These are phyloP conservation scores for Zelleria hepariella DNA, from an alignment of 2,888 invertebrate species.

Conservation along the genomic window DNA sequence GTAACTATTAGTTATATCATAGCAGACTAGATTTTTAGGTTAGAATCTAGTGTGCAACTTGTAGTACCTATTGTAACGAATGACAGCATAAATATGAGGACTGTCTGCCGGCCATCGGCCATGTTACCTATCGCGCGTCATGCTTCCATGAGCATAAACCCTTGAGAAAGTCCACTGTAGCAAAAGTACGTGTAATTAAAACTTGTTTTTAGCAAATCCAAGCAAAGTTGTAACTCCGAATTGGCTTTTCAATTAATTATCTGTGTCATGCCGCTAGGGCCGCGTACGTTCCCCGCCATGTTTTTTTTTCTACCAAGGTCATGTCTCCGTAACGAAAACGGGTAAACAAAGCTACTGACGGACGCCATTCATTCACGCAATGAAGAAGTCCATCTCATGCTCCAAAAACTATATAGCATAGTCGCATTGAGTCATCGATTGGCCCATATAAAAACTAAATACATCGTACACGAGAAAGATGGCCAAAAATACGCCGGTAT, in stretches of 20 bases:
- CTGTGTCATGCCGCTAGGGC: constrained; percentile 31
- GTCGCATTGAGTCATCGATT: constrained; percentile 53
- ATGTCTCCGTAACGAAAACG: constrained; percentile 59
- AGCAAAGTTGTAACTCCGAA: not conserved
- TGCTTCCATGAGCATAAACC: constrained; percentile 52
- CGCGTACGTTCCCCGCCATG: constrained; percentile 65
- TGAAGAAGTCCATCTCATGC: constrained; percentile 16
- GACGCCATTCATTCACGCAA: constrained; percentile 15
- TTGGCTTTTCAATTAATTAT: constrained; percentile 25
- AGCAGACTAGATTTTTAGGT: constrained; percentile 35
- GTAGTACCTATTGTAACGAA: not conserved
- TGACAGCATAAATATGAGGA: constrained; percentile 41
- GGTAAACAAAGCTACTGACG: constrained; percentile 57
- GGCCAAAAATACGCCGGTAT: constrained; percentile 64
- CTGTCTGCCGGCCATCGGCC: constrained; percentile 42
- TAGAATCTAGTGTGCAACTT: constrained; percentile 3
- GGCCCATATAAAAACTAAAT: constrained; percentile 39
- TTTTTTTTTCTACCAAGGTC: constrained; percentile 69
- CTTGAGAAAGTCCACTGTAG: constrained; percentile 53
- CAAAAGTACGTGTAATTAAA: constrained; percentile 8
- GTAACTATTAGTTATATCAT: not conserved
- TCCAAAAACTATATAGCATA: constrained; percentile 20
- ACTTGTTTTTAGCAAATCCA: not conserved
- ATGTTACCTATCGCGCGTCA: constrained; percentile 64
- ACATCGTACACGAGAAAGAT: constrained; percentile 37